Evolutionary conservation across 2,888 invertebrate genomes (phyloP).

Genomic region (Cephus sareptanus): DNA sequence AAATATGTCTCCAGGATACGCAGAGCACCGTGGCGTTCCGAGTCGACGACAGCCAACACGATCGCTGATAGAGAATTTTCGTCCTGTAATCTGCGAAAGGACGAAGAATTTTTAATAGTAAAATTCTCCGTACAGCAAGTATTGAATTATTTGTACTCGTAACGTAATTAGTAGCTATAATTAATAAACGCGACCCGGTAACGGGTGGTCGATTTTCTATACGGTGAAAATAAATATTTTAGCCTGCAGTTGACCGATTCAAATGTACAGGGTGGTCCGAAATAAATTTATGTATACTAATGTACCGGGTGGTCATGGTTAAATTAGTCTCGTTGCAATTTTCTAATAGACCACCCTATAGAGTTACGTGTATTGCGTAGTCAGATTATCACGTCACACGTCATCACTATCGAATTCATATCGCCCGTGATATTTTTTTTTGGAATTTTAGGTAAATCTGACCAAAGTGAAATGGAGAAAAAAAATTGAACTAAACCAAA

Average conservation of each 20-base stretch:
- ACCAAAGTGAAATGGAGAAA: constrained; percentile 2
- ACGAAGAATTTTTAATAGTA: too few species aligned
- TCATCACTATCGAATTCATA: too few species aligned
- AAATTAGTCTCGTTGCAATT: neutral
- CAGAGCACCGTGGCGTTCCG: too few species aligned
- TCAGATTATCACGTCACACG: neutral
- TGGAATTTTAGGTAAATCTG: too few species aligned
- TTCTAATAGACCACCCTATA: neutral
- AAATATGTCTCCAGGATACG: too few species aligned
- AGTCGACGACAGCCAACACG: too few species aligned
- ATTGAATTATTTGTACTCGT: neutral
- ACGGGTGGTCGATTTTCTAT: neutral
- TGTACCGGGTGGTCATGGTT: neutral
- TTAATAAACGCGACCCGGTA: neutral
- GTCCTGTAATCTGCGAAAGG: too few species aligned
- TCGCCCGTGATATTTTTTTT: too few species aligned
- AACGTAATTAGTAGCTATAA: neutral
- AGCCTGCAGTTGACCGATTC: neutral
- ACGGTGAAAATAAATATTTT: neutral
- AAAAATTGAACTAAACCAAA: constrained; percentile 14
- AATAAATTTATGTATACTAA: neutral
- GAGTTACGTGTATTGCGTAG: neutral
- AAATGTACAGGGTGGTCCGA: neutral
- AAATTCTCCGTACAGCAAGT: neutral
- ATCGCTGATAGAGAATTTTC: neutral